Conservation (phyloP, 2,797 vertebrate species). For the Danio tinwini region DNA sequence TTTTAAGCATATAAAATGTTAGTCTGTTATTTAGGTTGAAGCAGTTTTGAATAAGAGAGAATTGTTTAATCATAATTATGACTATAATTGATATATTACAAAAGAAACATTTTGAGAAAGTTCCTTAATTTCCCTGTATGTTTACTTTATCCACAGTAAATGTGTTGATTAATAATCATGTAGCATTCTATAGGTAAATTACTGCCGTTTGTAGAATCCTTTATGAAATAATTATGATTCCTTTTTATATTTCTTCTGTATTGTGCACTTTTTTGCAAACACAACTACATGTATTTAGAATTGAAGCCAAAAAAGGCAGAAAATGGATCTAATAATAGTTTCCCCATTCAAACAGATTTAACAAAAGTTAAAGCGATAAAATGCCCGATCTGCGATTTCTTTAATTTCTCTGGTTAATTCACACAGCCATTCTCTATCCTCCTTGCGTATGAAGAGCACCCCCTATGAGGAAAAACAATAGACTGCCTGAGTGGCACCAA, state of each 20-base stretch:
- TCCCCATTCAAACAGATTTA: conserved; percentile 41
- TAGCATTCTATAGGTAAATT: not conserved
- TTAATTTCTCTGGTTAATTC: conserved; percentile 66
- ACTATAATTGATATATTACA: not conserved
- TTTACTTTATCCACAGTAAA: not conserved
- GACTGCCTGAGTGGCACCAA: conserved; percentile 64
- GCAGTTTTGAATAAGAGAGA: not conserved
- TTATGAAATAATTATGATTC: not conserved
- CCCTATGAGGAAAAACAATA: conserved; percentile 63
- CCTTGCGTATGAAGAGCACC: conserved; percentile 56
- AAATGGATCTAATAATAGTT: not conserved
- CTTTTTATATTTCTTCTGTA: not conserved
- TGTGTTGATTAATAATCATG: not conserved
- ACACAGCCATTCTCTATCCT: conserved; percentile 56
- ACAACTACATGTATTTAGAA: not conserved
- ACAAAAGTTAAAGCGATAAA: conserved; percentile 59
- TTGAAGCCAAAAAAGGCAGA: not conserved
- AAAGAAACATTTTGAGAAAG: not conserved
- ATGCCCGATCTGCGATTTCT: conserved; percentile 60
- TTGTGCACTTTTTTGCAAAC: not conserved
- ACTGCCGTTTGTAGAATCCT: not conserved
- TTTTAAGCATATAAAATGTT: no score
- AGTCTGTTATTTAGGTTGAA: no score
- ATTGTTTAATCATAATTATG: not conserved
- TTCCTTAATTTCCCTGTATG: not conserved